Base-by-base conservation (phyloP, 2,113 vertebrate species). In the Cygnus buccinator region DNA sequence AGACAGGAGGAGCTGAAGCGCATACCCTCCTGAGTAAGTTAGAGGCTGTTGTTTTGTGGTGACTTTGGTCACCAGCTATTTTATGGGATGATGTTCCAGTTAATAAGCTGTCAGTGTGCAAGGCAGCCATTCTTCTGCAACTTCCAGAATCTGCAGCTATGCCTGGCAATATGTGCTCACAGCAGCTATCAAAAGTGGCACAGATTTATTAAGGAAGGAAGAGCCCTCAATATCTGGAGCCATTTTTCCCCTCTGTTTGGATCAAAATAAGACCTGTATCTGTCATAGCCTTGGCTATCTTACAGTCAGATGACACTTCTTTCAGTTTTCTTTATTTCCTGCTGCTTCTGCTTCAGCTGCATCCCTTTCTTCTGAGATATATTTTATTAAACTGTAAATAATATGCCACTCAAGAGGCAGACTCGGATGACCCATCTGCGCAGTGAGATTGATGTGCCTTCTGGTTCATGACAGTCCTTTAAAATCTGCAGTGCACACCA, bases 361-460 rank as follows among this genome's bases (percentile, higher is more conserved):
- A 33, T 59, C 11, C 17, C 17, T 78, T 91, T 93, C 57, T 91
- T 95, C 70, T 76, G 31, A 52, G 33, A 22, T 59, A 26, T 16
- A 43, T 87, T 63, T 71, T 84, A 71, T 84, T 71, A 62, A 87
- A 62, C 61, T 62, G 66, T 59, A 46, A 81, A 81, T 89, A 65
- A 76, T 17, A 15, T 14, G 29, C 65, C 70, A 17, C 61, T 46
- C 59, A 20, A 46, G 55, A 74, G 41, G 37, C 66, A 87, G 82
- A 44, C 1, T 12, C 29, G 33, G 15, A 22, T 19, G 37, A 22
- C 31, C 57, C 23, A 8, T 29, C 44, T 59, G 57, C 41, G 70
- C 29, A 6, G 55, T 8, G 57, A 81, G 23, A 67, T 3, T 26
- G 61, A 44, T 44, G 50, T 48, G 13, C 73, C 33, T 66, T 70